Conservation (phyloP, 2,888 invertebrate genomes). For the Dascillus cervinus region DNA sequence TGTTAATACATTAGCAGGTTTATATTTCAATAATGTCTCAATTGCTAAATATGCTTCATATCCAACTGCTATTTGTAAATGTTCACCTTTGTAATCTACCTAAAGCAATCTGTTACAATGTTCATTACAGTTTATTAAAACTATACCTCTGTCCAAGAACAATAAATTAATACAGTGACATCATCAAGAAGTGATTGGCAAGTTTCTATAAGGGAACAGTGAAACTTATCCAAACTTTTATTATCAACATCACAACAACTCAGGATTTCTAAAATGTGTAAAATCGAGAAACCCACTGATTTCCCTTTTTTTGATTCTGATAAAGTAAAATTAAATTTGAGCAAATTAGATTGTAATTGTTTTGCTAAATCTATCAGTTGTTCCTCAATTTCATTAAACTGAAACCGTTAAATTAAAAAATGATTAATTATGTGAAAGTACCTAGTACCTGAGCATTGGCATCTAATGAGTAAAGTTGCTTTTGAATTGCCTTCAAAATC, state of each 20-base stretch:
- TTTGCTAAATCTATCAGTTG: no score
- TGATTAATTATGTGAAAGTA: not conserved
- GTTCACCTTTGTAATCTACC: slow-evolving; percentile 15
- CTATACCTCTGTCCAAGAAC: slow-evolving; percentile 36
- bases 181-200: no score
- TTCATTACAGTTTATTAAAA: not conserved
- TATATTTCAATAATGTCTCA: slow-evolving; percentile 29
- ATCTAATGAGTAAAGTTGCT: slow-evolving; percentile 6
- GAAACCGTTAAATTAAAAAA: no score
- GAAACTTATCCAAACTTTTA: no score
- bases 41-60: slow-evolving; percentile 30
- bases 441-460: slow-evolving; percentile 5
- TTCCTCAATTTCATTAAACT: no score
- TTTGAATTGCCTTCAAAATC: slow-evolving; percentile 18
- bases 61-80: slow-evolving; percentile 30
- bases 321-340: no score
- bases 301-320: no score
- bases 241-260: no score
- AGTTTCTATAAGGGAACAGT: no score
- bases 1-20: slow-evolving; percentile 28
- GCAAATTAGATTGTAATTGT: no score
- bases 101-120: not conserved
- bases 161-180: slow-evolving; percentile 33
- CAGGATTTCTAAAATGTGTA: no score
- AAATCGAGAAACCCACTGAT: no score